Evolutionary conservation across 2,113 vertebrate species (phyloP), one percentile per base, ranked within the genome.

Genomic region (Larimichthys polyactis): DNA sequence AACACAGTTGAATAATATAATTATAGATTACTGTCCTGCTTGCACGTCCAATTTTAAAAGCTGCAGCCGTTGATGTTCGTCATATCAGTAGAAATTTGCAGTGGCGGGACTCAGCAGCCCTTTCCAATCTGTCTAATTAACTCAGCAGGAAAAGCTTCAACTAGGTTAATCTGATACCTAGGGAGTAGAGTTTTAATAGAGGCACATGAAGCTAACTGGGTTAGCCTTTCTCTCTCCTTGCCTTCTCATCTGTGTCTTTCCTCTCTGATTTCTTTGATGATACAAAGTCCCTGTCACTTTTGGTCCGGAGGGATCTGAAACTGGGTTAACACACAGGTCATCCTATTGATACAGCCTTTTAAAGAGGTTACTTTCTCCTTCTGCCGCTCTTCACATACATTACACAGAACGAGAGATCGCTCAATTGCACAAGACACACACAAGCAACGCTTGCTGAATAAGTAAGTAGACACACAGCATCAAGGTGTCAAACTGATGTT

Each of bases 81-180:
- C 84, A 72, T 68, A 75, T 79, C 76, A 82, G 79, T 87, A 85
- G 48, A 79, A 65, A 79, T 68, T 57, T 87, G 79, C 83, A 69
- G 60, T 69, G 49, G 64, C 27, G 4, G 51, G 51, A 72, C 59
- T 86, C 70, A 54, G 60, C 66, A 82, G 65, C 63, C 49, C 77
- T 81, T 62, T 83, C 49, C 82, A 85, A 32, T 86, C 71, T 72
- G 51, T 83, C 82, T 91, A 78, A 90, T 89, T 82, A 90, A 83
- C 83, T 75, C 59, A 82, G 86, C 73, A 75, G 49, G 44, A 79
- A 77, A 85, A 75, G 62, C 83, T 75, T 89, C 73, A 87, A 82
- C 77, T 87, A 69, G 77, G 82, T 89, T 90, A 86, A 87, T 86
- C 71, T 76, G 72, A 84, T 78, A 87, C 83, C 81, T 8, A 40